A percentile compares a stretch with the other conserved stretches of the same genome.
Evolutionary conservation across 2,888 invertebrate genomes (phyloP).

Genomic region (Nomada hirtipes): DNA sequence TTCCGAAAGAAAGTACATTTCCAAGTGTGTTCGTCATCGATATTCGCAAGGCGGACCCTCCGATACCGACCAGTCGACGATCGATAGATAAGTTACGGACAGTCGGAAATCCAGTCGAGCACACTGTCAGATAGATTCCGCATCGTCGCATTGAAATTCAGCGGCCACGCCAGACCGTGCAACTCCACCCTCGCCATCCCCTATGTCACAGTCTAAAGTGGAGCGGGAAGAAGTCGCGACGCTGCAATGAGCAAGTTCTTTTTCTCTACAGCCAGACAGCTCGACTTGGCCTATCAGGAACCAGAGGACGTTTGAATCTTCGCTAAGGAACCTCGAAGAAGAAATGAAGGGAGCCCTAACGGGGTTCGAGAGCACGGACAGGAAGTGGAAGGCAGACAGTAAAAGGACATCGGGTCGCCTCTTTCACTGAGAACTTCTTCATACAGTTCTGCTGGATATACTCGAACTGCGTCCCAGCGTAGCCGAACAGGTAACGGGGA

Average conservation of each 20-base stretch:
- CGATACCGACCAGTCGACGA: conserved; percentile 44
- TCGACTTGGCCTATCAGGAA: conserved; percentile 16
- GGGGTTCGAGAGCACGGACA: background rate
- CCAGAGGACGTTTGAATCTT: conserved; percentile 33
- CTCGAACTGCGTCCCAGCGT: conserved; percentile 46
- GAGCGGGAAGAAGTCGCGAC: conserved; percentile 28
- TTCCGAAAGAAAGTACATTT: no score
- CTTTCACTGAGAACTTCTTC: conserved; percentile 51
- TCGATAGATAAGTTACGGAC: conserved; percentile 64
- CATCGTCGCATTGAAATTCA: conserved; percentile 69
- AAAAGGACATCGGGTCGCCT: conserved; percentile 51
- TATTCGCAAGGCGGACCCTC: conserved; percentile 40
- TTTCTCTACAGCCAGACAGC: conserved; percentile 39
- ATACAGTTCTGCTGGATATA: conserved; percentile 56
- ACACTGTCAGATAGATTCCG: conserved; percentile 49
- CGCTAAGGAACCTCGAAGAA: conserved; percentile 14
- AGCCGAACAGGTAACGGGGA: conserved; percentile 61
- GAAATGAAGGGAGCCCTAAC: background rate
- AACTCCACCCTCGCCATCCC: background rate
- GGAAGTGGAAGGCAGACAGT: background rate
- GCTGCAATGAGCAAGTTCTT: conserved; percentile 54
- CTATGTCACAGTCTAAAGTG: background rate
- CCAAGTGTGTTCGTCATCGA: conserved; percentile 15
- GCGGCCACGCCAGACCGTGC: conserved; percentile 12
- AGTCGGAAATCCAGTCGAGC: conserved; percentile 54